Evolutionary conservation across 2,113 vertebrate genomes (phyloP).

Genomic region (Ptilonorhynchus violaceus): DNA sequence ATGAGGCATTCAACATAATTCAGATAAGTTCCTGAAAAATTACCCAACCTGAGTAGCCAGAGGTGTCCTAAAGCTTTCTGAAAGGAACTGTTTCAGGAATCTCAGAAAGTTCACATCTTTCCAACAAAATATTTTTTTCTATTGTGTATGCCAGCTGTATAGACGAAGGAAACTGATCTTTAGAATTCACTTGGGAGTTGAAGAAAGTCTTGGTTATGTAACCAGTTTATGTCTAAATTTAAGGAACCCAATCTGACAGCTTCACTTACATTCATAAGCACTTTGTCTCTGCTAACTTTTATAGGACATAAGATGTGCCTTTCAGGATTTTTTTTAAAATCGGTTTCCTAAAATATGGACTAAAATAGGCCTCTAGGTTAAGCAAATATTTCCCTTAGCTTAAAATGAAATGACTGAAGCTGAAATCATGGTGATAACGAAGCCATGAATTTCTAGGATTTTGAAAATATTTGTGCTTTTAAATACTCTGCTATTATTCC

Average conservation of each 20-base stretch:
- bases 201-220: not conserved
- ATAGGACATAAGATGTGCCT: rapidly evolving
- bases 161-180: not conserved
- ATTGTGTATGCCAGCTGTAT: not conserved
- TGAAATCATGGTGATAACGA: not conserved
- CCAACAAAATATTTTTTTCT: not conserved
- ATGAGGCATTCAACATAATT: not conserved
- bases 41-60: not conserved
- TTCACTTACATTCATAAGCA: not conserved
- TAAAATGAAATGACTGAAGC: not conserved
- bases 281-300: not conserved
- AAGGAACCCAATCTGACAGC: not conserved
- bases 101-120: not conserved
- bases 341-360: not conserved
- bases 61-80: not conserved
- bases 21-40: not conserved
- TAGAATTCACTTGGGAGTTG: not conserved
- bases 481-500: not conserved
- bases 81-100: not conserved
- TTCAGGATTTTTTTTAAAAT: not conserved
- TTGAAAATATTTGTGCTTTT: not conserved
- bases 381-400: not conserved
- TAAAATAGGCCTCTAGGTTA: not conserved
- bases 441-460: not conserved
- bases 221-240: not conserved